Percentiles rank a stretch among this genome's conserved stretches.
Conservation (phyloP, 2,797 vertebrate species). For the Kryptolebias ocellatus region DNA sequence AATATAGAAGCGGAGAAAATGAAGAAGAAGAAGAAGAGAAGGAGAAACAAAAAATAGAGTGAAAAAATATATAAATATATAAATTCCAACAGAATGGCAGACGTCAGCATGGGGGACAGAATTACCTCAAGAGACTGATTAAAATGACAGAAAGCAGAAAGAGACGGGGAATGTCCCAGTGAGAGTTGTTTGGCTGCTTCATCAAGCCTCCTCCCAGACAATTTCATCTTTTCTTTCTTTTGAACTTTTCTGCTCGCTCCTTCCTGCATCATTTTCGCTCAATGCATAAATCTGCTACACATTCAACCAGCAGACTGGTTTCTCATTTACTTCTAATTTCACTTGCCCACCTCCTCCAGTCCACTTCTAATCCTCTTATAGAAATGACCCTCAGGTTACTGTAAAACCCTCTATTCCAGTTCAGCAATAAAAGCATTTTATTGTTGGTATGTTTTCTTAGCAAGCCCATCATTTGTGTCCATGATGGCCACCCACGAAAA, state of each 20-base stretch:
- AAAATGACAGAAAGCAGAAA: conserved; percentile 40
- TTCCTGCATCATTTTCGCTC: conserved; percentile 28
- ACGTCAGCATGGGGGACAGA: conserved; percentile 14
- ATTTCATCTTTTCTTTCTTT: conserved; percentile 22
- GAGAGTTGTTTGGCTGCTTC: conserved; percentile 43
- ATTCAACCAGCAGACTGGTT: conserved; percentile 50
- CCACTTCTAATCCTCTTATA: background rate
- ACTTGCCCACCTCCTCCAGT: conserved; percentile 7
- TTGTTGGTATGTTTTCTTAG: no score
- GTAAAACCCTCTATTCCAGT: background rate
- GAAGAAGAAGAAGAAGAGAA: background rate
- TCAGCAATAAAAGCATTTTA: no score
- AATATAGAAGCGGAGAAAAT: conserved; percentile 9
- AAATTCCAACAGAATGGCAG: conserved; percentile 16
- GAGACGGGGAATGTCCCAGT: conserved; percentile 37
- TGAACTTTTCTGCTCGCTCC: conserved; percentile 11
- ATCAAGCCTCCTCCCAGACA: conserved; percentile 14
- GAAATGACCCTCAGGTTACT: background rate
- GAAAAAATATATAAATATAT: background rate
- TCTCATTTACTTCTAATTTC: conserved; percentile 33
- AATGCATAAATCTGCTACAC: conserved; percentile 32
- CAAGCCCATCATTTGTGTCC: no score
- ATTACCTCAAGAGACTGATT: conserved; percentile 45
- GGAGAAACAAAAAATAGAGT: conserved; percentile 7
- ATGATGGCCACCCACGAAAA: no score